Percentiles rank a stretch among this genome's conserved stretches.
Evolutionary conservation across 2,797 vertebrate genomes (phyloP).

Genomic region (Chrosomus eos): DNA sequence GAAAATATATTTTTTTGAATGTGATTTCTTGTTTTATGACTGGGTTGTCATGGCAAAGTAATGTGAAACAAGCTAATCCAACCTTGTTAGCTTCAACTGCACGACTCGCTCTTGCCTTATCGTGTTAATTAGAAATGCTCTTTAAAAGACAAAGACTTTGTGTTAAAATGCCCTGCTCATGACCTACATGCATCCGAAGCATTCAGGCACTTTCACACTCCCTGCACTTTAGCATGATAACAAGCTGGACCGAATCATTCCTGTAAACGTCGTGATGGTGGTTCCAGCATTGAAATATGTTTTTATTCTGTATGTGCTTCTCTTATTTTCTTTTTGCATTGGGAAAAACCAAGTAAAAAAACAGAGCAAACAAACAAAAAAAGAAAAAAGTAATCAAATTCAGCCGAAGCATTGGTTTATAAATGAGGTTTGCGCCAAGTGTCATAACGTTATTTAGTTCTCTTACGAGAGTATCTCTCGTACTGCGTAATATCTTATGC

Average conservation of each 20-base stretch:
- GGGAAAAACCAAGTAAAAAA: slow-evolving; percentile 52
- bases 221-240: slow-evolving; percentile 52
- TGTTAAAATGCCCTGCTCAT: background rate
- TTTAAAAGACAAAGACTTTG: background rate
- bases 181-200: background rate
- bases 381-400: slow-evolving; percentile 84
- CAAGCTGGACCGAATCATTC: background rate
- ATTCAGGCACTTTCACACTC: slow-evolving; percentile 2
- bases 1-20: slow-evolving; percentile 52
- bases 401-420: slow-evolving; percentile 94
- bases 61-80: slow-evolving; percentile 62
- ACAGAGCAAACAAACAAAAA: slow-evolving; percentile 44
- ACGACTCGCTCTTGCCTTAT: slow-evolving; percentile 54
- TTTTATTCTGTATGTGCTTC: slow-evolving; percentile 82
- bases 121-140: slow-evolving; percentile 49
- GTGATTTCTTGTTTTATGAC: slow-evolving; percentile 50
- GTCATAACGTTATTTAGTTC: slow-evolving; percentile 97
- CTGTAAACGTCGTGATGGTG: slow-evolving; percentile 63
- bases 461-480: too few species aligned
- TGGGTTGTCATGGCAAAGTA: slow-evolving; percentile 39
- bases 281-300: slow-evolving; percentile 64
- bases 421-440: slow-evolving; percentile 97
- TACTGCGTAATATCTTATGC: too few species aligned
- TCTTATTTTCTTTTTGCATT: slow-evolving; percentile 82
- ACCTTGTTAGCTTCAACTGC: slow-evolving; percentile 56